Conservation (phyloP, 2,113 vertebrate species). For the Melanocharis versteri region DNA sequence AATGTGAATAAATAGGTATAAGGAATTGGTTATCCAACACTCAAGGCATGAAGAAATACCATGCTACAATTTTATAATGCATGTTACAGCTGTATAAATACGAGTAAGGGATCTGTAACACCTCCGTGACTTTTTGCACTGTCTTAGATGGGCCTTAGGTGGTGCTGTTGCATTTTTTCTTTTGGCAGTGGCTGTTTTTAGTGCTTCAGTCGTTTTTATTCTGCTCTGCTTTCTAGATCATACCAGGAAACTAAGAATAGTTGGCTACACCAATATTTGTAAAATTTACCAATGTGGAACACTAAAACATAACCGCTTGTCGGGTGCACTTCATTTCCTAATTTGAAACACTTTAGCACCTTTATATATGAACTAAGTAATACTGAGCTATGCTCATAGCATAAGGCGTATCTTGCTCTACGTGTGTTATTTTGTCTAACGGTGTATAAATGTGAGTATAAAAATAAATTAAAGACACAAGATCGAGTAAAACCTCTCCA, state of each 20-base stretch:
- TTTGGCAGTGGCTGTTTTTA: neutral
- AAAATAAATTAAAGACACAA: slow-evolving; percentile 60
- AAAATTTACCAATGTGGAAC: slow-evolving; percentile 28
- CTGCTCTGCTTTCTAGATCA: neutral
- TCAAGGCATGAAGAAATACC: slow-evolving; percentile 6
- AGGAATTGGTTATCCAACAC: neutral
- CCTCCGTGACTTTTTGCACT: neutral
- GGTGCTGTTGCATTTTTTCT: slow-evolving; percentile 68
- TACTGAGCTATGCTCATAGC: neutral
- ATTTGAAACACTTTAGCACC: slow-evolving; percentile 20
- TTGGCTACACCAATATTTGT: slow-evolving; percentile 5
- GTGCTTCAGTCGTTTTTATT: neutral
- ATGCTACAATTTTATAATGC: slow-evolving; percentile 1
- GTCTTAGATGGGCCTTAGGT: slow-evolving; percentile 55
- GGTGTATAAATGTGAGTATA: slow-evolving; percentile 28
- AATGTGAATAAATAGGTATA: neutral
- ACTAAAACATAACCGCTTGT: neutral
- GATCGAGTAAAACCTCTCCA: slow-evolving; percentile 19
- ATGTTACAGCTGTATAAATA: slow-evolving; percentile 53
- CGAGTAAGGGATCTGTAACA: neutral
- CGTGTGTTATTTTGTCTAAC: neutral
- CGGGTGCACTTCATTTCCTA: slow-evolving; percentile 17
- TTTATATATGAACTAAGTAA: neutral
- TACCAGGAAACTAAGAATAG: slow-evolving; percentile 10
- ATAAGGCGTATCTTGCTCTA: neutral